A percentile compares a stretch with the other conserved stretches of the same genome.
These are phyloP conservation scores for Anadara kagoshimensis DNA, from an alignment of 1,140 invertebrate genomes.

Conservation along the genomic window DNA sequence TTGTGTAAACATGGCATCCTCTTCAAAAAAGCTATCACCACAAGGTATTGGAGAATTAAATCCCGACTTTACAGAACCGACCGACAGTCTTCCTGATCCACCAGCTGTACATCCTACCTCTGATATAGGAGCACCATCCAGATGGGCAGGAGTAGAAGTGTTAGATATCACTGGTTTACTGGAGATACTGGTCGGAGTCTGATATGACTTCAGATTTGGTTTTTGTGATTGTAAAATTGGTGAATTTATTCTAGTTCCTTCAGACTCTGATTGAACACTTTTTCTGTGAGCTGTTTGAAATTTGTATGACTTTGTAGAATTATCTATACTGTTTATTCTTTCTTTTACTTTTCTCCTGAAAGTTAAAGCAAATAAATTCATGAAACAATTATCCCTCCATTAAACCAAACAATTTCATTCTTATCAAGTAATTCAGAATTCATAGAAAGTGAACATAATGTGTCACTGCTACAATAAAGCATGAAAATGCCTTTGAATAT, in stretches of 20 bases:
- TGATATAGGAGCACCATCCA: slow-evolving; percentile 3
- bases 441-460: no score
- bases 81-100: slow-evolving; percentile 16
- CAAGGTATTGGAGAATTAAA: slow-evolving; percentile 60
- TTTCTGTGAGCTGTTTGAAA: no score
- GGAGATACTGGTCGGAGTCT: neutral
- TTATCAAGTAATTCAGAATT: no score
- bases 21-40: slow-evolving; percentile 69
- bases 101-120: neutral
- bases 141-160: slow-evolving; percentile 1
- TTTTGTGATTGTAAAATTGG: neutral
- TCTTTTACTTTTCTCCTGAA: no score
- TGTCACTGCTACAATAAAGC: no score
- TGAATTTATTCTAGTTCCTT: neutral
- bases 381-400: no score
- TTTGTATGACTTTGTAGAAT: no score
- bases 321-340: no score
- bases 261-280: no score
- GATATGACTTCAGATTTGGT: neutral
- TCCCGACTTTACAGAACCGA: neutral
- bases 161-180: neutral
- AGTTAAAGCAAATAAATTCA: neutral
- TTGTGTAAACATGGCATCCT: slow-evolving; percentile 51
- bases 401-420: no score
- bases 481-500: no score